Percentiles rank a stretch among this genome's conserved stretches.
Conservation (phyloP, 1,140 invertebrate genomes). For the Pseudachorutes palmiensis region DNA sequence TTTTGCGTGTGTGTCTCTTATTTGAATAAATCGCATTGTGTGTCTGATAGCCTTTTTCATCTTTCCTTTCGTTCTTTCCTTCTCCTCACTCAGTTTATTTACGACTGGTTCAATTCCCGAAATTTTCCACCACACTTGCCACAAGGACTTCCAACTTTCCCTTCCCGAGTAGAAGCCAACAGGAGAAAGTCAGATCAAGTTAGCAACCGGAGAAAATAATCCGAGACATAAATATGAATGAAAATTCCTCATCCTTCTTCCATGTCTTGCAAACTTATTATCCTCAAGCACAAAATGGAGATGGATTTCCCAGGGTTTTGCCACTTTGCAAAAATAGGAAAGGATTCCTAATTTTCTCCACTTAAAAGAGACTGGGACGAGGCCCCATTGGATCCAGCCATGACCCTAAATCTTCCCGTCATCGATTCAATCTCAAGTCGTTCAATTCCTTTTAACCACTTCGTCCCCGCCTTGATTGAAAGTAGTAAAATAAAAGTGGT, state of each 20-base stretch:
- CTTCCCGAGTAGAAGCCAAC: background rate
- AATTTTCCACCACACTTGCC: background rate
- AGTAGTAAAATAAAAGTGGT: too few relatives aligned
- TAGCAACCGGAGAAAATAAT: background rate
- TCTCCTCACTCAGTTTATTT: background rate
- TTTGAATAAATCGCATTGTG: conserved; percentile 2
- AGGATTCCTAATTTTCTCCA: too few relatives aligned
- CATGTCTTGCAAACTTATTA: too few relatives aligned
- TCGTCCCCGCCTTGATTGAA: too few relatives aligned
- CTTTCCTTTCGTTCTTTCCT: background rate
- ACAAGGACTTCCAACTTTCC: background rate
- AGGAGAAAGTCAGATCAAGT: background rate
- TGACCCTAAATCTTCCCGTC: too few relatives aligned
- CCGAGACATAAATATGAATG: background rate
- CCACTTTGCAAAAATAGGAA: too few relatives aligned
- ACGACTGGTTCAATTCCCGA: background rate
- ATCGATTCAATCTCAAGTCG: too few relatives aligned
- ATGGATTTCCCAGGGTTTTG: too few relatives aligned
- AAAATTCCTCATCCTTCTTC: background rate
- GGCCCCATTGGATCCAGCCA: too few relatives aligned
- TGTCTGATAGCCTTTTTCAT: background rate
- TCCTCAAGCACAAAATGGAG: too few relatives aligned
- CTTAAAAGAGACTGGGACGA: too few relatives aligned
- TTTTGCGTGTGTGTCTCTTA: background rate
- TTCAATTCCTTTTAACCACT: too few relatives aligned